Evolutionary conservation across 1,140 invertebrate species (phyloP).

Genomic region (Lasioglossum albipes): DNA sequence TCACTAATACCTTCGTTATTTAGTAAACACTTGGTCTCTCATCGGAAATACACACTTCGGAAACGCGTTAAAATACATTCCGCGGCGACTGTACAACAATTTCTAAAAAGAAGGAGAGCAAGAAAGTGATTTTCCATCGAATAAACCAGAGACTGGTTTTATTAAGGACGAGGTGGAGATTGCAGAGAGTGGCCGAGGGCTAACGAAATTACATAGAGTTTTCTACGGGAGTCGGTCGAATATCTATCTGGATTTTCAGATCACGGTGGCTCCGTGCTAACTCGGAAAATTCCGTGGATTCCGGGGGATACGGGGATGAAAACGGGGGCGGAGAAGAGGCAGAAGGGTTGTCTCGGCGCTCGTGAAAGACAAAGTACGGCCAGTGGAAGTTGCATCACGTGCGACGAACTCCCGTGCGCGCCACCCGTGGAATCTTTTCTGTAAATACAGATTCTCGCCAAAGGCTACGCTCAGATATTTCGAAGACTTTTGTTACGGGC

Average conservation of each 20-base stretch:
- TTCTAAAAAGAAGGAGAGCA: too few species aligned
- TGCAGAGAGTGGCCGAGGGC: too few species aligned
- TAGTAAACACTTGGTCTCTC: too few species aligned
- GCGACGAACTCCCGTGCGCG: conserved; percentile 2
- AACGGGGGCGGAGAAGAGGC: too few species aligned
- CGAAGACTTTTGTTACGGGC: conserved; percentile 14
- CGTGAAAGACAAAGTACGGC: conserved; percentile 28
- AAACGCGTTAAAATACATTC: too few species aligned
- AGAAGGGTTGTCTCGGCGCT: conserved; percentile 3
- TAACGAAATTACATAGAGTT: conserved; percentile 16
- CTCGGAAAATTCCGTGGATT: conserved; percentile 32
- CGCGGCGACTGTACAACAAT: too few species aligned
- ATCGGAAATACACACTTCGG: too few species aligned
- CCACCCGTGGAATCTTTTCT: conserved; percentile 10
- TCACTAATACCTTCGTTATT: too few species aligned
- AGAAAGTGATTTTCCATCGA: not conserved
- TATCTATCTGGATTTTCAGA: conserved; percentile 23
- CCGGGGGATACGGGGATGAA: not conserved
- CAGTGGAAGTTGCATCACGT: conserved; percentile 30
- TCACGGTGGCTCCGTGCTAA: conserved; percentile 17
- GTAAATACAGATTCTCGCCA: conserved; percentile 29
- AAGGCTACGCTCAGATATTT: conserved; percentile 8
- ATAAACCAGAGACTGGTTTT: conserved; percentile 47
- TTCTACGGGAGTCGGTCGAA: not conserved
- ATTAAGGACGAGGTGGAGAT: not conserved